Base-by-base conservation (phyloP, 2,113 vertebrate species). In the Theristicus caerulescens region DNA sequence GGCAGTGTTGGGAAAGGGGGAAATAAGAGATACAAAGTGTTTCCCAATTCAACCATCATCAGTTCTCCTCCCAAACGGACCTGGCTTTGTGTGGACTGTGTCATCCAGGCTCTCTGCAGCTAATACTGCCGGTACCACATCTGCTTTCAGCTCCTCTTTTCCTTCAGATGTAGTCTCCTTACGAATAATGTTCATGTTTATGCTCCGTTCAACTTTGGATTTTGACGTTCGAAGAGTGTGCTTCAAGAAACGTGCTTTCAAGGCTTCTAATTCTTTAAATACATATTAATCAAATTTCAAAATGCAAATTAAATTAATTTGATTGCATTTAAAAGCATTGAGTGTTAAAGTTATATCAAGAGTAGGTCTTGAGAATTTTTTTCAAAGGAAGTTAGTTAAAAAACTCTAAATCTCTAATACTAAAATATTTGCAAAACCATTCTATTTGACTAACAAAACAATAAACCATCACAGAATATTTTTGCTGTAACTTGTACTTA, bases 171-270 rank as follows among this genome's bases (percentile, higher is more conserved):
- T 93, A 0, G 87, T 96, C 66, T 99, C 99, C 96, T 99, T 99
- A 36, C 99, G 97, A 52, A 99, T 91, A 40, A 99, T 98, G 91
- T 34, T 98, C 83, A 99, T 86, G 26, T 98, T 98, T 74, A 99
- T 11, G 1, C 95, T 97, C 29, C 97, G 98, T 86, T 98, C 98
- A 1, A 57, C 88, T 52, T 97, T 98, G 38, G 98, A 82, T 10
- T 97, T 98, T 0, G 74, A 64, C 0, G 97, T 96, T 6, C 96
- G 95, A 31, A 98, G 96, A 20, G 97, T 78, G 24, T 99, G 99
- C 65, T 99, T 99, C 72, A 99, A 97, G 97, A 99, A 99, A 40
- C 99, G 99, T 58, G 98, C 97, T 92, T 99, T 99, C 95, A 99
- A 90, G 54, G 99, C 99, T 98, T 99, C 98, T 44, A 99, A 82